A percentile compares a stretch with the other conserved stretches of the same genome.
Conservation (phyloP, 37 sponge, comb jelly and placozoan species). For the Petrosia ficiformis region DNA sequence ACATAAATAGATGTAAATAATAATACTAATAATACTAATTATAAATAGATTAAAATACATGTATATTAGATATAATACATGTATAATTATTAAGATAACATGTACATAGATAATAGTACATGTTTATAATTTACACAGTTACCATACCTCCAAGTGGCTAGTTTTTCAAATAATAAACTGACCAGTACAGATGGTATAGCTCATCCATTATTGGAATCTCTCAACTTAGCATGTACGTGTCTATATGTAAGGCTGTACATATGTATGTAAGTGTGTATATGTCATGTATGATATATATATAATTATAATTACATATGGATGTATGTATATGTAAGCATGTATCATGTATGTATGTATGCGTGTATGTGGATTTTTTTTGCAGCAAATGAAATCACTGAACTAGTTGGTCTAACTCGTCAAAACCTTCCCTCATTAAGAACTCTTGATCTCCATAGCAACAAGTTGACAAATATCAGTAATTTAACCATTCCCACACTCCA, state of each 20-base stretch:
- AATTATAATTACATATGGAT: not conserved
- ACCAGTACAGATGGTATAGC: slow-evolving; percentile 69
- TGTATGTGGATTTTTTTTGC: not conserved
- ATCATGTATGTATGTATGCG: not conserved
- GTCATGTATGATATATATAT: no score
- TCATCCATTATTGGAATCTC: slow-evolving; percentile 77
- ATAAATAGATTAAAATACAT: no score
- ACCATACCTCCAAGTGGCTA: slow-evolving; percentile 82
- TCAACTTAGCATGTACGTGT: slow-evolving; percentile 84
- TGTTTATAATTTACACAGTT: slow-evolving; percentile 31
- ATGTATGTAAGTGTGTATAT: no score
- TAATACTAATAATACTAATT: no score
- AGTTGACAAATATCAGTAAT: slow-evolving; percentile 49
- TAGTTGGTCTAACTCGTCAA: slow-evolving; percentile 46
- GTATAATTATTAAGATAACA: no score
- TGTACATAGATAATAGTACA: no score
- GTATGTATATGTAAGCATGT: no score
- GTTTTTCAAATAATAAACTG: slow-evolving; percentile 77
- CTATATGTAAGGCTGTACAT: no score
- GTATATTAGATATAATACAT: no score
- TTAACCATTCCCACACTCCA: slow-evolving; percentile 71
- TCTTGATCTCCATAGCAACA: slow-evolving; percentile 85
- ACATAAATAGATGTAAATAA: no score
- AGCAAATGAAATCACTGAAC: slow-evolving; percentile 83
- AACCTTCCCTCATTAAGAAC: slow-evolving; percentile 54